phyloP scores from a whole-genome alignment of 23 tunicate species.

The Ascidia mentula region DNA sequence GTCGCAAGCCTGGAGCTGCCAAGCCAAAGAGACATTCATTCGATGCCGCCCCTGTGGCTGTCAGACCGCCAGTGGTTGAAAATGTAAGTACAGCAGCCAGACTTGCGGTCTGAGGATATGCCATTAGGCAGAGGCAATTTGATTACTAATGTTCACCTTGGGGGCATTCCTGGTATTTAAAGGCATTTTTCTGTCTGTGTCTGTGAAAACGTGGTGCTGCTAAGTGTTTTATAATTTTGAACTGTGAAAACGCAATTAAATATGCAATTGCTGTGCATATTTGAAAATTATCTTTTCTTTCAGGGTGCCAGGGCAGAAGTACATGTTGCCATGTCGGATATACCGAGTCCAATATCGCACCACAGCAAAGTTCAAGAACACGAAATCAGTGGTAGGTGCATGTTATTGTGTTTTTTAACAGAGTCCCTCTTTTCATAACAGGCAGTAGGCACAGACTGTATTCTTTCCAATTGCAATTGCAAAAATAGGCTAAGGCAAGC shows the following conservation, averaged over 20 bases:
- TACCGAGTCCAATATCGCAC: conserved; percentile 26
- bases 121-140: neutral
- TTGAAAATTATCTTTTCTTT: too few relatives aligned
- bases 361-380: conserved; percentile 13
- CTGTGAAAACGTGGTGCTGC: neutral
- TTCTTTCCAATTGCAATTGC: too few relatives aligned
- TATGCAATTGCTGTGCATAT: too few relatives aligned
- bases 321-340: neutral
- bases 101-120: too few relatives aligned
- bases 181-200: conserved; percentile 1
- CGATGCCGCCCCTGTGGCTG: neutral
- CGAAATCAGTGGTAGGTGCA: neutral
- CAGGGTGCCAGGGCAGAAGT: conserved; percentile 5
- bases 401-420: too few relatives aligned
- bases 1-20: conserved; percentile 10
- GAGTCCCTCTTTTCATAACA: too few relatives aligned
- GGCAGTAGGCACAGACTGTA: too few relatives aligned
- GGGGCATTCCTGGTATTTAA: neutral
- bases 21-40: neutral
- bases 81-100: conserved; percentile 13
- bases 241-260: too few relatives aligned
- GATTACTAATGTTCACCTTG: conserved; percentile 1
- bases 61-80: conserved; percentile 17
- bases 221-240: too few relatives aligned
- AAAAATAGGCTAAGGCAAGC: too few relatives aligned